These are phyloP conservation scores for Drosophila bipectinata DNA, from an alignment of 1,140 invertebrate species.

Conservation along the genomic window DNA sequence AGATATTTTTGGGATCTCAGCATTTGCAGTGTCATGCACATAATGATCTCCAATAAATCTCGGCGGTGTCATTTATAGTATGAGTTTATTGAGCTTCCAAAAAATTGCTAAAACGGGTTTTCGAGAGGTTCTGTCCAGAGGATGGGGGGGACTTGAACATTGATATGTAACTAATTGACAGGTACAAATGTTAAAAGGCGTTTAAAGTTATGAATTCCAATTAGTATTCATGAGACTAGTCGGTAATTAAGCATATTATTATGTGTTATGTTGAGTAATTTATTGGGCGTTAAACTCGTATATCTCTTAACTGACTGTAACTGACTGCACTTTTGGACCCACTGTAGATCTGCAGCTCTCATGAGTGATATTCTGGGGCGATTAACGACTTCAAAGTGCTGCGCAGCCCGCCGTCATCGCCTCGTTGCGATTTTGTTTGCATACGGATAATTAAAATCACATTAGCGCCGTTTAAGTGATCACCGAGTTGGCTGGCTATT, in stretches of 20 bases:
- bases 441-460: conserved; percentile 71
- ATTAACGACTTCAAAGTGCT: conserved; percentile 52
- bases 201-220: conserved; percentile 30
- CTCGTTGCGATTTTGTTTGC: conserved; percentile 54
- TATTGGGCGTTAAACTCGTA: neutral
- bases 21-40: conserved; percentile 37
- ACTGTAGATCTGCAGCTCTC: conserved; percentile 19
- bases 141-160: conserved; percentile 8
- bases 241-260: conserved; percentile 19
- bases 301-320: neutral
- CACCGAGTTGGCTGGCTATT: conserved; percentile 27
- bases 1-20: conserved; percentile 17
- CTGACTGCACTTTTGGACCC: neutral
- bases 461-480: conserved; percentile 58
- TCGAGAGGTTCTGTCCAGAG: conserved; percentile 23
- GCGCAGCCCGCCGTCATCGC: conserved; percentile 29
- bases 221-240: conserved; percentile 4
- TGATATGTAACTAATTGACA: conserved; percentile 51
- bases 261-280: conserved; percentile 2
- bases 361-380: conserved; percentile 36
- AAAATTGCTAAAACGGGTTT: conserved; percentile 43
- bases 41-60: conserved; percentile 37
- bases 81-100: conserved; percentile 40
- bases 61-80: neutral
- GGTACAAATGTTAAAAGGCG: conserved; percentile 48